Evolutionary conservation across 1,140 invertebrate species (phyloP).

Genomic region (Coelopa frigida): DNA sequence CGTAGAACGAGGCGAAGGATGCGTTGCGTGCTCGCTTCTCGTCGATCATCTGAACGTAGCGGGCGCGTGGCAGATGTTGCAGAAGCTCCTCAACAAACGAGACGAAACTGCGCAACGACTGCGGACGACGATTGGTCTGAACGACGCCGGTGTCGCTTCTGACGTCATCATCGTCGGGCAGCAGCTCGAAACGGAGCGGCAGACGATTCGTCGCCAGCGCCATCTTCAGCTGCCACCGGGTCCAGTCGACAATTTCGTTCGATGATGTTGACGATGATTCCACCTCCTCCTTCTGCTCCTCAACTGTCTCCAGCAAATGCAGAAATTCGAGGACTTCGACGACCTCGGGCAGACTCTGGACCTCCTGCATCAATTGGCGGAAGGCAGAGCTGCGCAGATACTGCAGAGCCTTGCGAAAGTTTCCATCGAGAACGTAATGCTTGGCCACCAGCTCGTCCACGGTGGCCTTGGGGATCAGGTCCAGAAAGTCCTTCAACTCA

Average conservation of each 20-base stretch:
- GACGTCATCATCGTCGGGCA: too few relatives aligned
- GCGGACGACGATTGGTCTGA: not conserved
- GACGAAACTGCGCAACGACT: slow-evolving; percentile 17
- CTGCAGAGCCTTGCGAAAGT: slow-evolving; percentile 29
- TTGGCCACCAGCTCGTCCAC: slow-evolving; percentile 31
- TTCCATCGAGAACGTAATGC: slow-evolving; percentile 30
- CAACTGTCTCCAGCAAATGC: slow-evolving; percentile 17
- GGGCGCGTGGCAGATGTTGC: slow-evolving; percentile 26
- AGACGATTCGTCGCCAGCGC: not conserved
- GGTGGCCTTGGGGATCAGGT: slow-evolving; percentile 23
- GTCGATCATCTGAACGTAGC: slow-evolving; percentile 27
- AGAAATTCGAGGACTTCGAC: slow-evolving; percentile 30
- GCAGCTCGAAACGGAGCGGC: not conserved
- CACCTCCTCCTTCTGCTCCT: not conserved
- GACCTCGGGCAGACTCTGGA: slow-evolving; percentile 29
- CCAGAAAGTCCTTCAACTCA: slow-evolving; percentile 26
- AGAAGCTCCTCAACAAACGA: slow-evolving; percentile 27
- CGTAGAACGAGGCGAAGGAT: slow-evolving; percentile 31
- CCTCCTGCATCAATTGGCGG: slow-evolving; percentile 17
- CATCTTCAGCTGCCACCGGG: not conserved
- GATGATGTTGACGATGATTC: not conserved
- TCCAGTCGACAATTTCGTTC: slow-evolving; percentile 5
- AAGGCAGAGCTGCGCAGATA: slow-evolving; percentile 30
- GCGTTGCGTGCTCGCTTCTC: slow-evolving; percentile 20
- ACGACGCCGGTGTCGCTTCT: not conserved